Conservation (phyloP, 64 coral and sea anemone genomes). For the Astreopora myriophthalma region DNA sequence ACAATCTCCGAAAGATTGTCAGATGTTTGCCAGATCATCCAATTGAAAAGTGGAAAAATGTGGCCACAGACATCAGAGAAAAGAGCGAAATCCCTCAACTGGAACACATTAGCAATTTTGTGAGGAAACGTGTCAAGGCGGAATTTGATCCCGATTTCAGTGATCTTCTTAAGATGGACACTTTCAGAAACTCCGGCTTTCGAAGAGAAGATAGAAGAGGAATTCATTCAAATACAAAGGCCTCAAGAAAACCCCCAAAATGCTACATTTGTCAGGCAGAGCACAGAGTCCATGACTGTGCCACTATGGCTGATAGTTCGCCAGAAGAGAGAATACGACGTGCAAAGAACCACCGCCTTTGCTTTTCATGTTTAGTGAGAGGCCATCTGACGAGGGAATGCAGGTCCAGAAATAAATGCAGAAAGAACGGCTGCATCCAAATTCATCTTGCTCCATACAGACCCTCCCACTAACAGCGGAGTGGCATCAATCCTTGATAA, state of each 20-base stretch:
- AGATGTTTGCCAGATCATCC: neutral
- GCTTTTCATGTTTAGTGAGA: constrained; percentile 7
- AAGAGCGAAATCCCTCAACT: neutral
- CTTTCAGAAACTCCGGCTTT: neutral
- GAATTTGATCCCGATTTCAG: constrained; percentile 48
- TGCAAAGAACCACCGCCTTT: no score
- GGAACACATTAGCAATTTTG: constrained; percentile 35
- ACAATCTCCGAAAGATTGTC: constrained; percentile 20
- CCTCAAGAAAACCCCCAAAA: neutral
- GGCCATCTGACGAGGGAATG: constrained; percentile 33
- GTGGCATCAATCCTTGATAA: constrained; percentile 18
- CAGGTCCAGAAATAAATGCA: constrained; percentile 12
- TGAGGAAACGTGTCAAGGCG: constrained; percentile 35
- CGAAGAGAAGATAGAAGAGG: neutral
- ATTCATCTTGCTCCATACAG: constrained; percentile 14
- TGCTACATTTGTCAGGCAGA: neutral
- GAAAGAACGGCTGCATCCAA: neutral
- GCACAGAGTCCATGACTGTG: no score
- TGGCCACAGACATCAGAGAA: constrained; percentile 11
- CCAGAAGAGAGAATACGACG: no score
- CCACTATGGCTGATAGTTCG: no score
- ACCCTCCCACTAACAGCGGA: neutral
- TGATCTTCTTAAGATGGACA: neutral
- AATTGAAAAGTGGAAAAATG: constrained; percentile 13
- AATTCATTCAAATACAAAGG: neutral